Evolutionary conservation across 2,113 vertebrate genomes (phyloP).

Genomic region (Engraulis encrasicolus): DNA sequence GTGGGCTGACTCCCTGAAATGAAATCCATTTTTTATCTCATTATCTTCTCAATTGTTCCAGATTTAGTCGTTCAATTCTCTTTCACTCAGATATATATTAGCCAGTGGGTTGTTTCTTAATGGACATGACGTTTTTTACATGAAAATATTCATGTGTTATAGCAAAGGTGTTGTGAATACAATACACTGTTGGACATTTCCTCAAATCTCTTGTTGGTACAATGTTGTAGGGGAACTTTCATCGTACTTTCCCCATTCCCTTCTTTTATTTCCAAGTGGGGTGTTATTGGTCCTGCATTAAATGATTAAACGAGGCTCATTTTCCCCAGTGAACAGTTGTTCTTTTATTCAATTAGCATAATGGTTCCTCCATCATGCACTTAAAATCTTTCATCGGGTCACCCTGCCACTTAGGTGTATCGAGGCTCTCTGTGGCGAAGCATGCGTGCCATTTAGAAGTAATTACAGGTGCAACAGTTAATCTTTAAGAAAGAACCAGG

Average conservation of each 20-base stretch:
- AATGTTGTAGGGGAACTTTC: too few species aligned
- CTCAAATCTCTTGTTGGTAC: too few species aligned
- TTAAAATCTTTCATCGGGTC: not conserved
- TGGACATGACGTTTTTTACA: too few species aligned
- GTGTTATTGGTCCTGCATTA: slow-evolving; percentile 16
- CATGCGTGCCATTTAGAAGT: slow-evolving; percentile 7
- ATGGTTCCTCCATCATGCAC: not conserved
- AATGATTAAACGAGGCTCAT: slow-evolving; percentile 16
- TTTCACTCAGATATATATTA: too few species aligned
- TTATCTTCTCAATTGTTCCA: too few species aligned
- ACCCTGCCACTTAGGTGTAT: slow-evolving; percentile 1
- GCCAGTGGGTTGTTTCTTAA: too few species aligned
- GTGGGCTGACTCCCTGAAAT: not conserved
- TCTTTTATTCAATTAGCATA: slow-evolving; percentile 14
- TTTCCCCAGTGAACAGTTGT: not conserved
- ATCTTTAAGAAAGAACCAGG: slow-evolving; percentile 13
- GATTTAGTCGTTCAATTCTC: too few species aligned
- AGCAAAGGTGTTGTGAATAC: too few species aligned
- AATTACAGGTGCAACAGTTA: slow-evolving; percentile 11
- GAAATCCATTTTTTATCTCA: too few species aligned
- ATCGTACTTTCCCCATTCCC: not conserved
- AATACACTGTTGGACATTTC: too few species aligned
- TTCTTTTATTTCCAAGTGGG: not conserved
- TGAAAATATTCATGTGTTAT: too few species aligned
- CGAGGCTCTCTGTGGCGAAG: not conserved